A percentile compares a stretch with the other conserved stretches of the same genome.
Conservation (phyloP, 1,140 invertebrate species). For the Apis laboriosa region DNA sequence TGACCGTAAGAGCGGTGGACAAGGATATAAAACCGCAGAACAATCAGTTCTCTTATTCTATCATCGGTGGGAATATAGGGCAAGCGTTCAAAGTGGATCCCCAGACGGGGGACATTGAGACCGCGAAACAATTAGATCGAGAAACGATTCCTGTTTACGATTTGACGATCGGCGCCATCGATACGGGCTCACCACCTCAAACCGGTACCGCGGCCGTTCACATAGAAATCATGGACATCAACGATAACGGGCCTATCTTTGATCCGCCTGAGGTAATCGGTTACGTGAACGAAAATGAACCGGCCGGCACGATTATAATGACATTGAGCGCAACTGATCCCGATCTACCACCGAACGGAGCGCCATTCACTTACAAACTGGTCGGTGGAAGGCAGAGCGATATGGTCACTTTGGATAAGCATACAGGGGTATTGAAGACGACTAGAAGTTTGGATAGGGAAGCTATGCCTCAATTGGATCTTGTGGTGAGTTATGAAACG, state of each 20-base stretch:
- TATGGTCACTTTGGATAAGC: conserved; percentile 88
- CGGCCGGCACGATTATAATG: conserved; percentile 91
- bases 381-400: conserved; percentile 90
- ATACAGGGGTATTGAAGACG: conserved; percentile 90
- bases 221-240: conserved; percentile 90
- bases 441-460: conserved; percentile 92
- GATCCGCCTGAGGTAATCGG: conserved; percentile 86
- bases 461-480: conserved; percentile 86
- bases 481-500: conserved; percentile 80
- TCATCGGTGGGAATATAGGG: conserved; percentile 91
- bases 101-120: conserved; percentile 90
- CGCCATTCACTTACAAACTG: conserved; percentile 92
- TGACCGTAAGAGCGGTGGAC: conserved; percentile 92
- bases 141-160: conserved; percentile 90
- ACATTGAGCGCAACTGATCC: conserved; percentile 92
- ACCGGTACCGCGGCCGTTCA: conserved; percentile 92
- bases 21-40: conserved; percentile 95
- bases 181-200: conserved; percentile 92
- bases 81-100: conserved; percentile 95
- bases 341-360: conserved; percentile 95
- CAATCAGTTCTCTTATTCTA: conserved; percentile 95
- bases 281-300: conserved; percentile 93
- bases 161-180: conserved; percentile 93
- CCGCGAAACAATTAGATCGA: conserved; percentile 88
- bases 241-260: conserved; percentile 96